Base-by-base conservation (phyloP, 2,113 vertebrate species). In the Leptobrachium ailaonicum region DNA sequence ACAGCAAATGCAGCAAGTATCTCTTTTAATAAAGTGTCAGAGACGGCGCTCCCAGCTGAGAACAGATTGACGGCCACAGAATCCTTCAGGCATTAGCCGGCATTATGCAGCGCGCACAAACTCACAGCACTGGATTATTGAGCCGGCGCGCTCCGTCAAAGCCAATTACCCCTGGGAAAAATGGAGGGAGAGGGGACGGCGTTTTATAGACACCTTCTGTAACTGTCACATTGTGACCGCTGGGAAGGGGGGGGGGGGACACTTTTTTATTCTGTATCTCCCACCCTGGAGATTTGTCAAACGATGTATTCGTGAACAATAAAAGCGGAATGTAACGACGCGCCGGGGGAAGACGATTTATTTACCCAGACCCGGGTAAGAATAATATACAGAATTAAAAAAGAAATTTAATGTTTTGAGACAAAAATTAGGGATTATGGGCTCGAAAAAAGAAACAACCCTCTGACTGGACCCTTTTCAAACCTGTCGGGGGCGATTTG, bases 11-110 rank as follows among this genome's bases (percentile, higher is more conserved):
- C 70, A 90, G 90, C 88, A 90, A 92, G 89, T 87, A 82, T 89
- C 93, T 83, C 86, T 92, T 94, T 93, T 92, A 95, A 95, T 95
- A 94, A 95, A 93, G 88, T 91, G 91, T 88, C 91, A 60, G 53
- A 77, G 88, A 84, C 83, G 77, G 85, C 69, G 70, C 83, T 86
- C 87, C 83, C 63, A 83, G 82, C 84, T 75, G 82, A 85, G 85
- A 87, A 89, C 81, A 77, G 67, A 88, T 87, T 88, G 89, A 92
- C 83, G 84, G 84, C 82, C 87, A 89, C 88, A 87, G 84, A 89
- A 90, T 91, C 91, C 92, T 91, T 41, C 83, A 92, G 91, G 92
- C 92, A 92, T 81, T 75, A 81, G 79, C 74, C 73, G 75, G 79
- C 79, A 81, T 91, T 88, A 81, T 87, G 87, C 90, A 82, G 90